phyloP scores from a whole-genome alignment of 2,113 vertebrate species.

The Dolichallabes microphthalmus region DNA sequence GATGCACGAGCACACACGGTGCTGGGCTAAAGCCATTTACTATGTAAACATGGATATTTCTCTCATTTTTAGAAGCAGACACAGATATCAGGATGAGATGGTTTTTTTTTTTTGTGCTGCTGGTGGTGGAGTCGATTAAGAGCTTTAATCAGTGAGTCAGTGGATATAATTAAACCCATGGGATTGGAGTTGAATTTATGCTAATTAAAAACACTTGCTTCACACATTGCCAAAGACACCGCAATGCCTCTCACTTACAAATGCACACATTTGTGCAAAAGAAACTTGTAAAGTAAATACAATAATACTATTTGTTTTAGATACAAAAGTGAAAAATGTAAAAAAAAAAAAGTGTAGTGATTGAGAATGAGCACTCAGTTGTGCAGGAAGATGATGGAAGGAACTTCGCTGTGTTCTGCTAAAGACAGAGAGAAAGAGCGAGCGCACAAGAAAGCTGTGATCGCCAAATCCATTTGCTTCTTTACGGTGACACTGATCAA shows the following conservation, averaged over 20 bases:
- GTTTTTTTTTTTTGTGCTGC: constrained; percentile 43
- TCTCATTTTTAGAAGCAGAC: constrained; percentile 41
- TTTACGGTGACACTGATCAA: constrained; percentile 50
- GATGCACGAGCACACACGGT: background rate
- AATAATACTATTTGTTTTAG: background rate
- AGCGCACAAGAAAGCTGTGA: constrained; percentile 34
- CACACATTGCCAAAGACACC: constrained; percentile 37
- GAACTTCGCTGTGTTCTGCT: background rate
- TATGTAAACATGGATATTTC: constrained; percentile 35
- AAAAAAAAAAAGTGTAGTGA: background rate
- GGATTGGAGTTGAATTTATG: constrained; percentile 50
- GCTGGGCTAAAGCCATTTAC: constrained; percentile 24
- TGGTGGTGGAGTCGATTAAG: constrained; percentile 50
- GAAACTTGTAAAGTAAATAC: background rate
- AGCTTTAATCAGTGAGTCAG: constrained; percentile 52
- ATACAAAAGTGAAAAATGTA: background rate
- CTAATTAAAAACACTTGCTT: constrained; percentile 49
- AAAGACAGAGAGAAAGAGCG: background rate
- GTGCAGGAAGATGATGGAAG: background rate
- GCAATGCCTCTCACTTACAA: constrained; percentile 13
- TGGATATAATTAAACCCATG: constrained; percentile 53
- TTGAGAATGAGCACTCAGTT: background rate
- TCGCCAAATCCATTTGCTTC: constrained; percentile 42
- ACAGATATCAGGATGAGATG: constrained; percentile 37
- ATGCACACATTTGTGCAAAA: background rate